Percentiles rank a stretch among this genome's conserved stretches.
These are phyloP conservation scores for Tachycineta bicolor DNA, from an alignment of 2,113 vertebrate genomes.

Conservation along the genomic window DNA sequence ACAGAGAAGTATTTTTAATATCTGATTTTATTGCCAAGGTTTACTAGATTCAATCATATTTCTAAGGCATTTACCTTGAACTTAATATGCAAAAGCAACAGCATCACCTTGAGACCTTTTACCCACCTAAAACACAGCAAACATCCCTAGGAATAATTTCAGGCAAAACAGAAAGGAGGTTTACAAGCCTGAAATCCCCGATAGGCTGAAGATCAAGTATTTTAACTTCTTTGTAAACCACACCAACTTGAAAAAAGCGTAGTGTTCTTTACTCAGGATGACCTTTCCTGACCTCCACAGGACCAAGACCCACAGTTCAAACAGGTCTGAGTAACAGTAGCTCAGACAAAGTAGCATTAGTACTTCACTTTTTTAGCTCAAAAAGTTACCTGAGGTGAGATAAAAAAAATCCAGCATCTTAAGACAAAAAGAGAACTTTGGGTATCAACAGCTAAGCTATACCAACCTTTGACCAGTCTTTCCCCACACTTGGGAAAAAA, in stretches of 20 bases:
- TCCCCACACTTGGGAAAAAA: not conserved
- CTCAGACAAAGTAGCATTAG: not conserved
- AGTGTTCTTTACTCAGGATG: not conserved
- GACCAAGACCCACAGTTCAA: not conserved
- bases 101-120: not conserved
- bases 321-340: not conserved
- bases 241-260: not conserved
- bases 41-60: not conserved
- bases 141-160: not conserved
- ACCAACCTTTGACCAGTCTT: not conserved
- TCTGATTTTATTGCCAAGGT: not conserved
- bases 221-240: not conserved
- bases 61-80: not conserved
- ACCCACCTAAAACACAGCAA: not conserved
- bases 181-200: not conserved
- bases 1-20: not conserved
- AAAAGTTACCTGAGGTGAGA: not conserved
- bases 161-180: not conserved
- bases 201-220: not conserved
- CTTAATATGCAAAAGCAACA: not conserved
- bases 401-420: not conserved
- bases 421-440: not conserved
- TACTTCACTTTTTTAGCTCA: not conserved
- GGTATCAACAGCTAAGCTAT: not conserved
- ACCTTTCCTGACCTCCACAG: not conserved